Evolutionary conservation across 2,113 vertebrate species (phyloP), one percentile per base, ranked within the genome.

Genomic region (Zootoca vivipara): DNA sequence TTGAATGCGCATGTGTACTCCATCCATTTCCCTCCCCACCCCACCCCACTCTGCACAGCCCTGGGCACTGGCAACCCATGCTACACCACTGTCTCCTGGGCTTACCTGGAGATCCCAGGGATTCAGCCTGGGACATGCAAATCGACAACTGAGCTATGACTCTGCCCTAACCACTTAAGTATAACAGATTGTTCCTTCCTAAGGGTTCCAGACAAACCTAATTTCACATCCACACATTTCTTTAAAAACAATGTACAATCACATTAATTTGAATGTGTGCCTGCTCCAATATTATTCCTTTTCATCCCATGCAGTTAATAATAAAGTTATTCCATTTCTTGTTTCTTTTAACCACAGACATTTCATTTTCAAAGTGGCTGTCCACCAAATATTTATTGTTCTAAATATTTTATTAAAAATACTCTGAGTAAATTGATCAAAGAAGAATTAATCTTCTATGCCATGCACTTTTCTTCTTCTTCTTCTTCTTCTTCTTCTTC

Each of bases 321-420:
- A 91, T 86, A 73, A 93, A 94, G 85, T 33, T 18, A 86, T 85
- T 93, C 67, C 33, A n/a, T 90, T 58, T 85, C 72, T 83, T 69
- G 9, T 67, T 18, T 33, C 33, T 33, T 33, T 35, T 83, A 90
- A 92, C 91, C 89, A 70, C 89, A 83, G 30, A 88, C 65, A 16
- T 90, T 90, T 93, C 91, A 69, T 83, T 92, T 96, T 85, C 86
- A 92, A 94, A 96, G 87, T 70, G 72, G 80, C 28, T 90, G 35
- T 88, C 92, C 85, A 93, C 94, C 92, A 92, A 93, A 90, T 88
- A 94, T 82, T 93, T 95, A 94, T 91, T 93, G 90, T 96, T 94
- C 90, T 95, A 85, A 92, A 95, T 95, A 95, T 92, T 95, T 95
- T 94, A 94, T 95, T 96, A 95, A 93, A 93, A 95, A 95, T 91